Base-by-base conservation (phyloP, 2,888 invertebrate species). In the Xylophagus ater region DNA sequence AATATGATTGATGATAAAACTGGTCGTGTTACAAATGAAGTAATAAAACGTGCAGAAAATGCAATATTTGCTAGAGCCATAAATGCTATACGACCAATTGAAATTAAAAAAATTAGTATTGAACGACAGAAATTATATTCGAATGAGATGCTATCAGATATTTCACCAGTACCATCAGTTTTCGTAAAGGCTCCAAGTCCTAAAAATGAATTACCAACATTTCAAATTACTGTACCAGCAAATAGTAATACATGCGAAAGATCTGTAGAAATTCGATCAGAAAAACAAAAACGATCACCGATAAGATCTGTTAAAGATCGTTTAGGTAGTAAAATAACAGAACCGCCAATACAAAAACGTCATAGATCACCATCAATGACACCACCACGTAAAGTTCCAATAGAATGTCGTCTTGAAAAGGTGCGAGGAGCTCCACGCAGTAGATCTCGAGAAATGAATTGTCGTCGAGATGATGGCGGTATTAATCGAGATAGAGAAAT, bases 21-120 rank as follows among this genome's bases (percentile, higher is more conserved):
- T 6, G 72, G 71, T 39, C 84, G 84, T 65, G 78, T 81, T 2
- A 88, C 89, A 2, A 83, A 81, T 14, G 89, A 89, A 62, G 87
- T 92, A 4, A 68, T 92, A 34, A 89, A 90, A 57, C 72, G 88
- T 48, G 90, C 92, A 2, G 90, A 92, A 66, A 89, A 90, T 59
- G 89, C 85, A 0, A 83, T 92, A 51, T 86, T 90, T 59, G 84
- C 89, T 28, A 87, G 90, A 61, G 85, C 85, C 1, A 82, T 85
- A 29, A 85, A 81, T 54, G 83, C 86, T 0, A 76, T 84, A 31
- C 70, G 81, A 41, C 81, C 82, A 1, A 76, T 81, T 36, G 83
- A 83, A 66, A 79, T 79, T 34, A 81, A 80, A 55, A 81, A 80
- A 58, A 78, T 78, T 35, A 77, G 76, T 38, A 43, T 44, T 12